phyloP scores from a whole-genome alignment of 1,140 invertebrate genomes.

The Odontomachus brunneus region DNA sequence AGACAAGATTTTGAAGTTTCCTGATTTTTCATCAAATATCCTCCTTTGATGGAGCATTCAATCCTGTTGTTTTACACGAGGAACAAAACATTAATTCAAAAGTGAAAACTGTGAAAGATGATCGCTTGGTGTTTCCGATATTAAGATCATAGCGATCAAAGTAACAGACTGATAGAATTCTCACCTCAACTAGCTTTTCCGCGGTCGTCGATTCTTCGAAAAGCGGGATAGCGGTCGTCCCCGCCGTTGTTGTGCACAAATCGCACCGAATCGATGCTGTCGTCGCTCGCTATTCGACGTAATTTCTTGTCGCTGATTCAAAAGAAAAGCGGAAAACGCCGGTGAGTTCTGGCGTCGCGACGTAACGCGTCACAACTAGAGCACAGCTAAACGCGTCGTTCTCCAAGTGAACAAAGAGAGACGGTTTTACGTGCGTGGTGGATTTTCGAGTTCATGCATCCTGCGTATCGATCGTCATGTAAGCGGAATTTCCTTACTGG shows the following conservation, averaged over 20 bases:
- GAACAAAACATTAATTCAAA: too few relatives aligned
- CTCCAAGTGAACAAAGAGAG: background rate
- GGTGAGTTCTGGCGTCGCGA: background rate
- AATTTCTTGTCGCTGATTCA: slow-evolving; percentile 63
- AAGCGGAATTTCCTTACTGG: slow-evolving; percentile 64
- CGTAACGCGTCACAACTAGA: background rate
- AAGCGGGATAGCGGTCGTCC: background rate
- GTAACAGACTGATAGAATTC: too few relatives aligned
- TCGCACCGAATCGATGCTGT: slow-evolving; percentile 61
- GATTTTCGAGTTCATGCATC: background rate
- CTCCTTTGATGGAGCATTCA: too few relatives aligned
- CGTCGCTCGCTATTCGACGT: slow-evolving; percentile 66
- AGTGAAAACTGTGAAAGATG: too few relatives aligned
- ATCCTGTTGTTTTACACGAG: too few relatives aligned
- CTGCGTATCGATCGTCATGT: background rate
- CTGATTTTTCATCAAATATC: too few relatives aligned
- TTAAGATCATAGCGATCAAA: too few relatives aligned
- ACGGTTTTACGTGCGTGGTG: background rate
- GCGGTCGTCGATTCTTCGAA: slow-evolving; percentile 26
- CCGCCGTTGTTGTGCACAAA: slow-evolving; percentile 18
- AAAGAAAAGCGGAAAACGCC: background rate
- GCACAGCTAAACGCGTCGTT: background rate
- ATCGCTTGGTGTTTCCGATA: too few relatives aligned
- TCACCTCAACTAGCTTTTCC: slow-evolving; percentile 33
- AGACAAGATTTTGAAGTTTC: too few relatives aligned